Evolutionary conservation across 2,113 vertebrate genomes (phyloP), one percentile per base, ranked within the genome.

Genomic region (Alouatta palliata): DNA sequence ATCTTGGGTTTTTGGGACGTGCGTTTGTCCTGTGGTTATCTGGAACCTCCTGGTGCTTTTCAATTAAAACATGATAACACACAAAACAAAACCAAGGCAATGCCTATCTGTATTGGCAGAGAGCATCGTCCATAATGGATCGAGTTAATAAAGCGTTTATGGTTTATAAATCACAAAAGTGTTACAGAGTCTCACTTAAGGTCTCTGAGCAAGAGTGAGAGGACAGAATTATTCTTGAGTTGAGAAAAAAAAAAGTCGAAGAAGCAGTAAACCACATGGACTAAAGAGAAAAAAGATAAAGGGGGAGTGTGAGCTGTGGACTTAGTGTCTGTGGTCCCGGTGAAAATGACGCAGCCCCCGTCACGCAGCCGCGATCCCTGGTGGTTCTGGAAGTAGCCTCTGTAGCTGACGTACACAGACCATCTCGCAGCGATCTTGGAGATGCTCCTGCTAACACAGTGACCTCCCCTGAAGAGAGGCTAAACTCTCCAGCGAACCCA

Each of bases 181-280:
- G 10, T 4, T 8, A 49, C 68, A 4, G 2, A 19, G 27, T 19
- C 25, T 35, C 52, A 14, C 35, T 3, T 37, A 47, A 35, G 17
- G 6, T 54, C 17, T 77, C 19, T 40, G 35, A 6, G 73, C 6
- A 27, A 2, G 9, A 43, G 19, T 19, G 11, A 2, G 45, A 86
- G 56, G 32, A 7, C 21, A 4, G 6, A 16, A 68, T n/a, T n/a
- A 5, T 47, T 77, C 1, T 0, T 20, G 27, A 40, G 5, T 1
- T 56, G 35, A 68, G 73, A 32, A 14, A 64, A 13, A 64, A 13
- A 20, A 16, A n/a, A n/a, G 17, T 8, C 2, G 13, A 58, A 37
- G 11, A 7, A 32, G 19, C 19, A 8, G 17, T 1, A 23, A 40
- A 23, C 8, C 2, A 49, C 10, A 5, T 0, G 0, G 75, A 80